Evolutionary conservation across 2,888 invertebrate species (phyloP).

Genomic region (Schizotus pectinicornis): DNA sequence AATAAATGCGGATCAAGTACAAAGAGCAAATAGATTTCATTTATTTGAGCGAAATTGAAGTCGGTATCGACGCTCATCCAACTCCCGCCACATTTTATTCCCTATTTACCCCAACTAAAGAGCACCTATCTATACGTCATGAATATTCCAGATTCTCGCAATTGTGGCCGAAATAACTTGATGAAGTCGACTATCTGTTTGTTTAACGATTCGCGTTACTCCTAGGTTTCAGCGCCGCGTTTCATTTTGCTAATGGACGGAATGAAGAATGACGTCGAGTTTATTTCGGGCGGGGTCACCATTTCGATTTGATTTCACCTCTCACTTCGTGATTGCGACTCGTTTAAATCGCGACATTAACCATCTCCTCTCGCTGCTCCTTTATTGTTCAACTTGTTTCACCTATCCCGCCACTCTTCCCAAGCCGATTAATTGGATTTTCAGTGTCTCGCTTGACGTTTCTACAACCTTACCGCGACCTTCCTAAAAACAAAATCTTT

Average conservation of each 20-base stretch:
- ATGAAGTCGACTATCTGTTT: constrained; percentile 20
- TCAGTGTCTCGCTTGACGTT: too few relatives aligned
- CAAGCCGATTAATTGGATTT: too few relatives aligned
- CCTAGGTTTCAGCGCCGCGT: constrained; percentile 31
- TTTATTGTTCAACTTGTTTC: too few relatives aligned
- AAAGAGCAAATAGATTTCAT: constrained; percentile 50
- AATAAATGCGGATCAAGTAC: constrained; percentile 48
- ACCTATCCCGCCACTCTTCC: too few relatives aligned
- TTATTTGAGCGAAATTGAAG: constrained; percentile 45
- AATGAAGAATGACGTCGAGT: constrained; percentile 25
- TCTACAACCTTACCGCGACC: too few relatives aligned
- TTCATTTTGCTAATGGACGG: constrained; percentile 42
- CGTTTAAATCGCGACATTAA: constrained; percentile 2
- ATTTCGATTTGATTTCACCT: not conserved
- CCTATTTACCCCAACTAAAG: constrained; percentile 32
- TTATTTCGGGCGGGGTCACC: constrained; percentile 15
- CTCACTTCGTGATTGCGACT: too few relatives aligned
- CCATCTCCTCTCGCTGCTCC: not conserved
- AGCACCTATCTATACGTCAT: constrained; percentile 25
- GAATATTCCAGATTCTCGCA: constrained; percentile 15
- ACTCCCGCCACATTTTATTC: constrained; percentile 38
- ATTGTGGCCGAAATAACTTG: constrained; percentile 8
- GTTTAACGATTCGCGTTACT: constrained; percentile 24
- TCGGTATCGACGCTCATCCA: constrained; percentile 38
- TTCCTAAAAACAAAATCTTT: too few relatives aligned